Evolutionary conservation across 2,888 invertebrate species (phyloP).

Genomic region (Salpingus planirostris): DNA sequence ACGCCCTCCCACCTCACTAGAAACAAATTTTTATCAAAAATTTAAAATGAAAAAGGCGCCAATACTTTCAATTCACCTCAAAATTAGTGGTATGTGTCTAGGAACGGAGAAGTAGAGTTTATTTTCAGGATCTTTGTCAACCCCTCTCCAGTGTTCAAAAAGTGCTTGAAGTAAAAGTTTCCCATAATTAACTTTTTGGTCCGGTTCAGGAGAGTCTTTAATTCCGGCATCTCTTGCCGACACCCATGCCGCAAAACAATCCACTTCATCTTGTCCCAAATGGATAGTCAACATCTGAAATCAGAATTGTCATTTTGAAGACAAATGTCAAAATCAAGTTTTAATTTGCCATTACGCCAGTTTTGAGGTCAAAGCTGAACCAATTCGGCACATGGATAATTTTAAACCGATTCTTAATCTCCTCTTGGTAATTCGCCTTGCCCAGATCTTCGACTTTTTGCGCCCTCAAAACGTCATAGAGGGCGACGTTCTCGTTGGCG

Average conservation of each 20-base stretch:
- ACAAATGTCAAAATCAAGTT: constrained; percentile 44
- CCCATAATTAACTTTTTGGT: constrained; percentile 94
- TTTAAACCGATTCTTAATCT: constrained; percentile 84
- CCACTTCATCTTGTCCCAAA: constrained; percentile 92
- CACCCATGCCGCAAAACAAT: constrained; percentile 98
- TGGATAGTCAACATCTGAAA: constrained; percentile 91
- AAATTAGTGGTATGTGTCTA: constrained; percentile 91
- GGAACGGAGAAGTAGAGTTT: constrained; percentile 82
- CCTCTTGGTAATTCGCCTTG: constrained; percentile 83
- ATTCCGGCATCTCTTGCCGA: constrained; percentile 92
- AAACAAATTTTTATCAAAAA: too few relatives aligned
- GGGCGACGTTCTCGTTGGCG: constrained; percentile 78
- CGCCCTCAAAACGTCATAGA: constrained; percentile 89
- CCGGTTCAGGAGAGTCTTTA: constrained; percentile 48
- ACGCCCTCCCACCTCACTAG: constrained; percentile 89
- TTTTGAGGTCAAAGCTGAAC: constrained; percentile 98
- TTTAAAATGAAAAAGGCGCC: too few relatives aligned
- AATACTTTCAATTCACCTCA: constrained; percentile 51
- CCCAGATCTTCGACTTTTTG: constrained; percentile 86
- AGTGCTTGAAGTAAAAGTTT: constrained; percentile 87
- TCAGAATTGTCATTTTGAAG: constrained; percentile 2
- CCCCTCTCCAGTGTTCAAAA: constrained; percentile 83
- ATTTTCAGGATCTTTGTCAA: constrained; percentile 62
- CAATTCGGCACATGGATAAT: constrained; percentile 96
- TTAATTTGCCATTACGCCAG: constrained; percentile 48